Evolutionary conservation across 2,113 vertebrate species (phyloP).

Genomic region (Gobius niger): DNA sequence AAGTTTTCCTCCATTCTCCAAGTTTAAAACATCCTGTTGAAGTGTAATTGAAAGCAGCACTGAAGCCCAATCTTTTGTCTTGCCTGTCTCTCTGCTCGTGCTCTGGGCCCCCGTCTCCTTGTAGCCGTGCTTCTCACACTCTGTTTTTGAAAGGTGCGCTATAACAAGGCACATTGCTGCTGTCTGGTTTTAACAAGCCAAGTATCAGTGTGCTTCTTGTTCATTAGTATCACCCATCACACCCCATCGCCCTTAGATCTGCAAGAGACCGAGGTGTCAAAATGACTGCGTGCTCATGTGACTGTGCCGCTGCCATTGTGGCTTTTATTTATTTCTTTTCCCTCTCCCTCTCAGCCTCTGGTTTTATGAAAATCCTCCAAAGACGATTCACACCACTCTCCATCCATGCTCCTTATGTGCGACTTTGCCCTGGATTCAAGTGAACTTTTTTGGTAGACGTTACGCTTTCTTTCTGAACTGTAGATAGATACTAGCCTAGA

Average conservation of each 20-base stretch:
- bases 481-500: neutral
- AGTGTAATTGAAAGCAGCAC: slow-evolving; percentile 55
- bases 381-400: slow-evolving; percentile 52
- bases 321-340: slow-evolving; percentile 27
- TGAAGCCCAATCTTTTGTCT: slow-evolving; percentile 24
- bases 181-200: slow-evolving; percentile 59
- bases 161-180: slow-evolving; percentile 57
- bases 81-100: slow-evolving; percentile 18
- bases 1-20: neutral
- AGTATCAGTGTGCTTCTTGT: slow-evolving; percentile 52
- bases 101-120: slow-evolving; percentile 18
- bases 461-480: slow-evolving; percentile 10
- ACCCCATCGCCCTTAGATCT: slow-evolving; percentile 63
- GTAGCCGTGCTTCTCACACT: slow-evolving; percentile 24
- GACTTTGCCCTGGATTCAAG: slow-evolving; percentile 41
- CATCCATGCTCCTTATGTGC: slow-evolving; percentile 40
- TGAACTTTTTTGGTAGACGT: slow-evolving; percentile 23
- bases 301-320: neutral
- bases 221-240: slow-evolving; percentile 67
- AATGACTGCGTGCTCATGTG: slow-evolving; percentile 49
- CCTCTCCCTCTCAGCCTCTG: slow-evolving; percentile 31
- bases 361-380: slow-evolving; percentile 49
- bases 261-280: slow-evolving; percentile 65
- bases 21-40: slow-evolving; percentile 12
- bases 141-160: slow-evolving; percentile 54